A percentile compares a stretch with the other conserved stretches of the same genome.
phyloP scores from a whole-genome alignment of 2,797 vertebrate species.

The Neopelma chrysocephalum region DNA sequence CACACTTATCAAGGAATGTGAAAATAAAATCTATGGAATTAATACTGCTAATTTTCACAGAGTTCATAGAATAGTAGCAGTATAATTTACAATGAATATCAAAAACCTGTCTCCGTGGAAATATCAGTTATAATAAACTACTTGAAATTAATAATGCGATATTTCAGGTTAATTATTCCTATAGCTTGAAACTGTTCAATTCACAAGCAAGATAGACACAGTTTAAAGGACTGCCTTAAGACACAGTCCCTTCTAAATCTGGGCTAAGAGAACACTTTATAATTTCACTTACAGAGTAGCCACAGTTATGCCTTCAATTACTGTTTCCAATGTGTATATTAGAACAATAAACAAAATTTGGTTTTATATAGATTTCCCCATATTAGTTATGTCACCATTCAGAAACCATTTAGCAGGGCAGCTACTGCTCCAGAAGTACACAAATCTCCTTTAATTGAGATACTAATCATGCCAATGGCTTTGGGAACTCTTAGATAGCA shows the following conservation, averaged over 20 bases:
- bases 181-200: not conserved
- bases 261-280: not conserved
- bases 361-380: not conserved
- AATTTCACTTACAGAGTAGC: not conserved
- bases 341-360: not conserved
- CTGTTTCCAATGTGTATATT: not conserved
- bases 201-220: not conserved
- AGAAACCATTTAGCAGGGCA: not conserved
- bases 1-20: not conserved
- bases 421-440: not conserved
- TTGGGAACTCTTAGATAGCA: not conserved
- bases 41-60: not conserved
- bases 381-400: not conserved
- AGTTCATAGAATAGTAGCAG: not conserved
- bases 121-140: not conserved
- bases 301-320: not conserved
- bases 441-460: not conserved
- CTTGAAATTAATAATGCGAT: not conserved
- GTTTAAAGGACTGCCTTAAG: not conserved
- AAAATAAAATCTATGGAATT: not conserved
- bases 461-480: not conserved
- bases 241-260: not conserved
- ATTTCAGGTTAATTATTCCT: not conserved
- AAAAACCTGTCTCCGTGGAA: not conserved
- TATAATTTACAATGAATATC: not conserved